A percentile compares a stretch with the other conserved stretches of the same genome.
These are phyloP conservation scores for Eucidaris tribuloides DNA, from an alignment of 35 echinoderm and acorn worm genomes.

Conservation along the genomic window DNA sequence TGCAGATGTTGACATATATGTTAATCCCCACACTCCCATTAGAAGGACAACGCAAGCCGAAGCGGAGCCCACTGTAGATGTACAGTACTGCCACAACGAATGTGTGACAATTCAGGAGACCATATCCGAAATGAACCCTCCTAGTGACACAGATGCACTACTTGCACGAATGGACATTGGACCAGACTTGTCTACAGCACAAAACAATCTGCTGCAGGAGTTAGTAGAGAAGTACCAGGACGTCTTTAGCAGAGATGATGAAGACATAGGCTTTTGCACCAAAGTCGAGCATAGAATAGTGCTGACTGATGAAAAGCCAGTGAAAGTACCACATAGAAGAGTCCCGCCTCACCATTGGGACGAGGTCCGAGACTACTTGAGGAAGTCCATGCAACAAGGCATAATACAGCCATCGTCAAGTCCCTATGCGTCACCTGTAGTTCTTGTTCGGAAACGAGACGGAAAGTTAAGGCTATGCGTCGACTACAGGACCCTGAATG, in stretches of 20 bases:
- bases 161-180: too few relatives aligned
- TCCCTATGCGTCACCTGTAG: constrained; percentile 68
- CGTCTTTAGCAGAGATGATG: constrained; percentile 39
- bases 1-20: too few relatives aligned
- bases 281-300: background rate
- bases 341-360: constrained; percentile 64
- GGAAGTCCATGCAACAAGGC: constrained; percentile 25
- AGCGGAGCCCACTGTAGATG: too few relatives aligned
- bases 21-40: too few relatives aligned
- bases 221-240: background rate
- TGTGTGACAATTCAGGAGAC: too few relatives aligned
- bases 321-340: constrained; percentile 35
- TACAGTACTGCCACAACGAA: too few relatives aligned
- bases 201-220: too few relatives aligned
- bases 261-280: constrained; percentile 41
- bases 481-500: constrained; percentile 62
- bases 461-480: constrained; percentile 62
- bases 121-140: too few relatives aligned
- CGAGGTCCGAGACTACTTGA: constrained; percentile 39
- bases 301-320: constrained; percentile 27
- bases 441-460: constrained; percentile 55
- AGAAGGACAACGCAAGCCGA: too few relatives aligned
- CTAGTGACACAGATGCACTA: too few relatives aligned
- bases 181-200: too few relatives aligned
- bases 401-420: constrained; percentile 58